These are phyloP conservation scores for Pachyramphus minor DNA, from an alignment of 2,113 vertebrate genomes.

Conservation along the genomic window DNA sequence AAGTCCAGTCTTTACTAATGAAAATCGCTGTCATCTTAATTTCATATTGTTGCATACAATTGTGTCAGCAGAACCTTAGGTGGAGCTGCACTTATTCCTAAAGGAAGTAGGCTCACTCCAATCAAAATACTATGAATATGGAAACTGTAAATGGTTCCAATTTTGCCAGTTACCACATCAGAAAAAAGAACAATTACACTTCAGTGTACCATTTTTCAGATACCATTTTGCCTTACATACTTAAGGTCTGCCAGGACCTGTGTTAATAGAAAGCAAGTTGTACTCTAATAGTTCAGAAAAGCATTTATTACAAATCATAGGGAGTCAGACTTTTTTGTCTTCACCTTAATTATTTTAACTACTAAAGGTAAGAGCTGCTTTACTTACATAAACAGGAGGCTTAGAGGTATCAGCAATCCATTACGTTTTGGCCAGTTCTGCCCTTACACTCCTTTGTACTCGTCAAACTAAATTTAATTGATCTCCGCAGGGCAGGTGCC, in stretches of 20 bases:
- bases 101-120: background rate
- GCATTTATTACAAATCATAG: background rate
- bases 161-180: background rate
- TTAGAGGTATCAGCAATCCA: background rate
- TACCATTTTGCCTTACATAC: background rate
- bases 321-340: background rate
- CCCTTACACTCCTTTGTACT: background rate
- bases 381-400: background rate
- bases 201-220: background rate
- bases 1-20: background rate
- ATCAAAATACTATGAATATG: background rate
- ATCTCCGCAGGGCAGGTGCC: background rate
- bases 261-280: background rate
- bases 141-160: background rate
- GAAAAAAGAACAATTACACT: background rate
- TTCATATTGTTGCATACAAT: background rate
- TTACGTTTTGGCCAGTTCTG: background rate
- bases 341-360: background rate
- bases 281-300: background rate
- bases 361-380: background rate
- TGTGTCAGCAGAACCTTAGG: background rate
- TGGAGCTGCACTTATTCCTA: background rate
- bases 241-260: background rate
- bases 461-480: background rate
- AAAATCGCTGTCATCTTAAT: background rate